Percentiles rank a stretch among this genome's conserved stretches.
These are phyloP conservation scores for Bombus huntii DNA, from an alignment of 1,140 invertebrate genomes.

Conservation along the genomic window DNA sequence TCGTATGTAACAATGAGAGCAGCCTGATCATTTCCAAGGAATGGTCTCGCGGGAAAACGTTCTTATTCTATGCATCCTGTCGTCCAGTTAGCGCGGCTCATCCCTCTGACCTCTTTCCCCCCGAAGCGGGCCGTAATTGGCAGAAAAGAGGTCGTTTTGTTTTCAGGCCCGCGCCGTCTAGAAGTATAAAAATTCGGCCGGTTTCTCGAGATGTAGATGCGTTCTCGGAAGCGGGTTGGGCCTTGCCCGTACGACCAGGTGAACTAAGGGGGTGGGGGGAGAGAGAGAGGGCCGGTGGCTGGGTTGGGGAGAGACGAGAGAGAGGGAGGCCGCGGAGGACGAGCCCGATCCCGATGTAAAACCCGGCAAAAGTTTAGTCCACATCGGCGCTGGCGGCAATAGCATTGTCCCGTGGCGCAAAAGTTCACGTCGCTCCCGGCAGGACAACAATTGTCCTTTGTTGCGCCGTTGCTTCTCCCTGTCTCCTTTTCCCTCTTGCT, in stretches of 20 bases:
- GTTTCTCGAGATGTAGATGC: conserved; percentile 76
- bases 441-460: conserved; percentile 73
- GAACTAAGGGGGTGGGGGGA: conserved; percentile 20
- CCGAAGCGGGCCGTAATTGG: conserved; percentile 63
- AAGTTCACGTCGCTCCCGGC: conserved; percentile 63
- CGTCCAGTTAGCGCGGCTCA: conserved; percentile 6
- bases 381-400: conserved; percentile 54
- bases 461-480: conserved; percentile 54
- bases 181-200: conserved; percentile 74
- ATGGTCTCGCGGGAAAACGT: background rate
- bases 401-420: conserved; percentile 72
- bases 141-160: conserved; percentile 68
- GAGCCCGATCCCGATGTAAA: conserved; percentile 71
- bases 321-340: conserved; percentile 47
- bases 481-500: conserved; percentile 31
- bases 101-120: background rate
- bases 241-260: conserved; percentile 44
- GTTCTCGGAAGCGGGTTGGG: conserved; percentile 72
- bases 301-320: conserved; percentile 28
- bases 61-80: background rate
- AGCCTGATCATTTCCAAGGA: background rate
- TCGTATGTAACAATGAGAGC: background rate
- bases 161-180: conserved; percentile 65
- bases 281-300: conserved; percentile 19
- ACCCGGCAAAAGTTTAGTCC: conserved; percentile 75